phyloP scores from a whole-genome alignment of 2,113 vertebrate species.

The Saccopteryx bilineata region DNA sequence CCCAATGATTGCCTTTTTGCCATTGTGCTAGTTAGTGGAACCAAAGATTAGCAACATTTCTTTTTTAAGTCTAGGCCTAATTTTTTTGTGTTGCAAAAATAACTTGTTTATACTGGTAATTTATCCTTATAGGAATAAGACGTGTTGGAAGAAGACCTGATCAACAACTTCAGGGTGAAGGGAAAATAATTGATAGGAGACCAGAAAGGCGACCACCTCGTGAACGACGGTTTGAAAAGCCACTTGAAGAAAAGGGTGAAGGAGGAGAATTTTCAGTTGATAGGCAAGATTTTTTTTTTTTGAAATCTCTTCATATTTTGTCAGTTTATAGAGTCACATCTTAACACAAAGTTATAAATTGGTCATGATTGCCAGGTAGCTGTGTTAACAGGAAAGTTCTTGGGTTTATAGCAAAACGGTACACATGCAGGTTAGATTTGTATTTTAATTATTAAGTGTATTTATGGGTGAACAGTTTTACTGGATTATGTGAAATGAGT shows the following conservation, averaged over 20 bases:
- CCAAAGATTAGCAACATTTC: background rate
- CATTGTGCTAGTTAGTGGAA: background rate
- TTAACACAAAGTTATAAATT: constrained; percentile 4
- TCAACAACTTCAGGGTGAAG: constrained; percentile 94
- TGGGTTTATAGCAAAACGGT: background rate
- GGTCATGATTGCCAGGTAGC: background rate
- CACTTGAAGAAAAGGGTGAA: constrained; percentile 96
- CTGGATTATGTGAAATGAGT: background rate
- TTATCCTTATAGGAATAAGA: constrained; percentile 92
- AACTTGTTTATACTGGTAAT: constrained; percentile 67
- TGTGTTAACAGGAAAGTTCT: background rate
- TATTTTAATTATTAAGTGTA: constrained; percentile 4
- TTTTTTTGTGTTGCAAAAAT: constrained; percentile 27
- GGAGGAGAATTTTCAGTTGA: constrained; percentile 98
- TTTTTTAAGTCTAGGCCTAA: constrained; percentile 30
- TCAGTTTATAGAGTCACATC: background rate
- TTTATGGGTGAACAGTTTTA: background rate
- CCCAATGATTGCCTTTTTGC: background rate
- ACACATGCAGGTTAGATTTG: background rate
- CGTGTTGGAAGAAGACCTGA: constrained; percentile 97
- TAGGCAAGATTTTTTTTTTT: constrained; percentile 88
- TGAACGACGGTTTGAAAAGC: constrained; percentile 95
- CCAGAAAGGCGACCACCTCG: constrained; percentile 95
- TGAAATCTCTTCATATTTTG: background rate
- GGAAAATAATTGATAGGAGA: constrained; percentile 95